A percentile compares a stretch with the other conserved stretches of the same genome.
Conservation (phyloP, 2,797 vertebrate species). For the Agapornis canus region DNA sequence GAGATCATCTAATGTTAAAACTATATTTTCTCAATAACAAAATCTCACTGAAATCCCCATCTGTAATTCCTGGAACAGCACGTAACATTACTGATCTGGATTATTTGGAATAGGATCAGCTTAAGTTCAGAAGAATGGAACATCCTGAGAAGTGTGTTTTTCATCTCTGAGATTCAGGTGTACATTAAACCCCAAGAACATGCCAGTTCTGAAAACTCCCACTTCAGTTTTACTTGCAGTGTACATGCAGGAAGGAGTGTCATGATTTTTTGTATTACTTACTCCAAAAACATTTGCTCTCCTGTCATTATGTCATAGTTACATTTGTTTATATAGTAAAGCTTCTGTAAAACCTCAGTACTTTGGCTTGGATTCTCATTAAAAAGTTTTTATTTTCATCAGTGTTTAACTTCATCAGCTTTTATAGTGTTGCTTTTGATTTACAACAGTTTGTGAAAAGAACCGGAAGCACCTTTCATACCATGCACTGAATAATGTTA, state of each 20-base stretch:
- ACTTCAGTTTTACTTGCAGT: neutral
- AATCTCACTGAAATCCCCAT: fast-evolving
- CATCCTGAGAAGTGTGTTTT: neutral
- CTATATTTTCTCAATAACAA: neutral
- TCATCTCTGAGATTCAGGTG: neutral
- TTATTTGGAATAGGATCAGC: neutral
- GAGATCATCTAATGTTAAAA: neutral
- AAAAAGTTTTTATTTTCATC: neutral
- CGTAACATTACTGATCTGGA: neutral
- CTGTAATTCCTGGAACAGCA: neutral
- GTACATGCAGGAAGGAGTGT: neutral
- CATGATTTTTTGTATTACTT: neutral
- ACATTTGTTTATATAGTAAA: neutral
- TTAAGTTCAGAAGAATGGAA: neutral
- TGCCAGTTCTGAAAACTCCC: neutral
- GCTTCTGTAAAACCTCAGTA: neutral
- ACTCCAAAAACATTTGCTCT: neutral
- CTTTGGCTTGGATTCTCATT: neutral
- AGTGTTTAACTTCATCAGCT: neutral
- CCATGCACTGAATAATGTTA: neutral
- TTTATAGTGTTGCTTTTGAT: neutral
- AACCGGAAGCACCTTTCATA: neutral
- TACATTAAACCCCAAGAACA: neutral
- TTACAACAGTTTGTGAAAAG: neutral
- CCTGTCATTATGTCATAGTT: neutral